These are phyloP conservation scores for Pangasius larnaudii DNA, from an alignment of 2,797 vertebrate species.

Conservation along the genomic window DNA sequence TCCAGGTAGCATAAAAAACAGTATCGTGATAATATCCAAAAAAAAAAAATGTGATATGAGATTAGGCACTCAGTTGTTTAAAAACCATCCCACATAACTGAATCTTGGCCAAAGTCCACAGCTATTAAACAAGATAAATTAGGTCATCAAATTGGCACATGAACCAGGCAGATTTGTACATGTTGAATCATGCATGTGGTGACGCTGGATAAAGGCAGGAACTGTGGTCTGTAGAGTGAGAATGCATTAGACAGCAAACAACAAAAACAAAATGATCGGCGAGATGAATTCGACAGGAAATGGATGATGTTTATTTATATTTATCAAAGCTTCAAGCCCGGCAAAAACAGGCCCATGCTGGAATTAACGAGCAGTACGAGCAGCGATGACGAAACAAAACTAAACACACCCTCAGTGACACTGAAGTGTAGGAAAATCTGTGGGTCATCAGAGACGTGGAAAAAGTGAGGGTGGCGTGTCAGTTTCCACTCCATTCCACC, in stretches of 20 bases:
- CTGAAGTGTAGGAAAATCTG: background rate
- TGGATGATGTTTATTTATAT: conserved; percentile 18
- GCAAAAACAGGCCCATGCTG: conserved; percentile 14
- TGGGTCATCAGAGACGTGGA: conserved; percentile 9
- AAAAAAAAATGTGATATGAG: background rate
- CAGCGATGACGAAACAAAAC: background rate
- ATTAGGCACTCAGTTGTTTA: background rate
- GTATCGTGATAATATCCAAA: background rate
- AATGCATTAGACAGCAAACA: conserved; percentile 37
- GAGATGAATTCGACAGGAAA: background rate
- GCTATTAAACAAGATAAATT: conserved; percentile 64
- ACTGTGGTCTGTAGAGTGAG: conserved; percentile 22
- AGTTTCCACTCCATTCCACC: conserved; percentile 45
- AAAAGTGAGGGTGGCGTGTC: background rate
- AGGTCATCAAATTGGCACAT: conserved; percentile 12
- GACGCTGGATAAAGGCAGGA: background rate
- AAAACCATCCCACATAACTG: conserved; percentile 14
- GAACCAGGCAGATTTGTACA: conserved; percentile 2
- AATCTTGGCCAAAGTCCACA: conserved; percentile 65
- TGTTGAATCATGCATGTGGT: background rate
- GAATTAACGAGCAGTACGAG: conserved; percentile 6
- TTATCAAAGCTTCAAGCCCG: conserved; percentile 9
- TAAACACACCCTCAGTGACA: background rate
- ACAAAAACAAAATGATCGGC: conserved; percentile 4
- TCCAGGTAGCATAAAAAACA: background rate